Conservation (phyloP, 2,797 vertebrate genomes). For the Spinus olivaceus region DNA sequence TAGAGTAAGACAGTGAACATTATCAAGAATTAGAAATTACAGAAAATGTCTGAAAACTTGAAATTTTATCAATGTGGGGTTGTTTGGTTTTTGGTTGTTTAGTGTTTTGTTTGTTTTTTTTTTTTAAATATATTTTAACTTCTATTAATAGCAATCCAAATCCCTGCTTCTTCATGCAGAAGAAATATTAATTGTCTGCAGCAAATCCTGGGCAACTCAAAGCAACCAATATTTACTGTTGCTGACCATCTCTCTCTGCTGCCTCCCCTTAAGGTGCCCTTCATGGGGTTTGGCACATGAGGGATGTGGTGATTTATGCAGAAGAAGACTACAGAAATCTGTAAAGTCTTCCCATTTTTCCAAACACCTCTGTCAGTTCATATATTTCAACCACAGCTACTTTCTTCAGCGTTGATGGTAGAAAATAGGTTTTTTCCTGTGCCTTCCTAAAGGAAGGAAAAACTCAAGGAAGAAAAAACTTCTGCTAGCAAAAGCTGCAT, state of each 20-base stretch:
- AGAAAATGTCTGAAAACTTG: constrained; percentile 51
- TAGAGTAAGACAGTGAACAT: constrained; percentile 63
- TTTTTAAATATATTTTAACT: not conserved
- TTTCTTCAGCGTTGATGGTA: not conserved
- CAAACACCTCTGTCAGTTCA: not conserved
- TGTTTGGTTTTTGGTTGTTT: not conserved
- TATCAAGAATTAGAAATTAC: constrained; percentile 67
- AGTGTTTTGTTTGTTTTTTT: not conserved
- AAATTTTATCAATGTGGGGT: not conserved
- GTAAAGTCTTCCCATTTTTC: not conserved
- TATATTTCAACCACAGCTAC: not conserved
- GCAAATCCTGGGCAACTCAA: not conserved
- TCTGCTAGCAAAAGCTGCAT: not conserved
- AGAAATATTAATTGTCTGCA: not conserved
- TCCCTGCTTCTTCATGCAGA: not conserved
- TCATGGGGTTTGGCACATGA: not conserved
- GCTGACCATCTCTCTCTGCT: not conserved
- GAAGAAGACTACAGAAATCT: not conserved
- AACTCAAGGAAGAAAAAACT: not conserved
- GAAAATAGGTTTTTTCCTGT: not conserved
- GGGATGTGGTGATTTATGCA: not conserved
- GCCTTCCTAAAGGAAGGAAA: not conserved
- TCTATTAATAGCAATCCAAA: not conserved
- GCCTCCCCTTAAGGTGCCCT: not conserved
- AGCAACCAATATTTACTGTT: not conserved